A percentile compares a stretch with the other conserved stretches of the same genome.
These are phyloP conservation scores for Subacronicta megacephala DNA, from an alignment of 2,888 invertebrate genomes.

Conservation along the genomic window DNA sequence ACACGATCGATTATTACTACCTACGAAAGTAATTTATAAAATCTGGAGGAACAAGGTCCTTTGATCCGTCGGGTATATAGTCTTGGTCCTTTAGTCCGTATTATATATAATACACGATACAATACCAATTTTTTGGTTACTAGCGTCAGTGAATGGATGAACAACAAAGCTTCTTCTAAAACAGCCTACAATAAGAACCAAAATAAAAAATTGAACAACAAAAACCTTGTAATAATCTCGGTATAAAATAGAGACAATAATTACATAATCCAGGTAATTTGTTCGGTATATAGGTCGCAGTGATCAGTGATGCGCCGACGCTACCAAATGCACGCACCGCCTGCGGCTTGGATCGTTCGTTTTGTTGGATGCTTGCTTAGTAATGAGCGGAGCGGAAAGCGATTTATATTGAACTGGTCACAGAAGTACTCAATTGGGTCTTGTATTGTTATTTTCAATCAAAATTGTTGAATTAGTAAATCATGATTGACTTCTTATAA, in stretches of 20 bases:
- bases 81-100: no score
- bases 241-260: conserved; percentile 47
- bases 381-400: conserved; percentile 33
- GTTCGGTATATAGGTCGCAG: conserved; percentile 60
- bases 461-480: no score
- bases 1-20: no score
- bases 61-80: no score
- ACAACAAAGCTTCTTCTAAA: not conserved
- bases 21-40: no score
- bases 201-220: conserved; percentile 11
- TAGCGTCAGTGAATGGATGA: no score
- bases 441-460: no score
- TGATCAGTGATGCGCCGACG: conserved; percentile 58
- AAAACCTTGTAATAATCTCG: conserved; percentile 29
- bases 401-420: not conserved
- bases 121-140: no score
- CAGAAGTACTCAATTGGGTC: no score
- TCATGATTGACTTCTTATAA: no score
- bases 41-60: no score
- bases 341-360: conserved; percentile 47
- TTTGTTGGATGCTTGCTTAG: conserved; percentile 3
- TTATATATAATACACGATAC: no score
- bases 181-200: not conserved
- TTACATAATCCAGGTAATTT: conserved; percentile 57
- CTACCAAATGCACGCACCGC: conserved; percentile 65